Evolutionary conservation across 2,888 invertebrate species (phyloP).

Genomic region (Lobophora halterata): DNA sequence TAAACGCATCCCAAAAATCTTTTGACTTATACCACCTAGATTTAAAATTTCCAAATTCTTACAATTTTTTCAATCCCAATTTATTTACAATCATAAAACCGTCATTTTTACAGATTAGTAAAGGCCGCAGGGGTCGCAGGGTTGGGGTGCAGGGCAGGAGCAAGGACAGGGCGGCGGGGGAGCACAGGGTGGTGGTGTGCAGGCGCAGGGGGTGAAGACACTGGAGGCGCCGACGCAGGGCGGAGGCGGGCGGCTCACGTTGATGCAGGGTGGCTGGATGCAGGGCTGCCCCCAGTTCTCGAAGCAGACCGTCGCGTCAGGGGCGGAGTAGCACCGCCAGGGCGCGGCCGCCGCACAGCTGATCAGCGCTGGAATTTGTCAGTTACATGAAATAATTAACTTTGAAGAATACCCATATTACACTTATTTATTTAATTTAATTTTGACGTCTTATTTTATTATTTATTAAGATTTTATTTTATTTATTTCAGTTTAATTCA

Average conservation of each 20-base stretch:
- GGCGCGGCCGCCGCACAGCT: constrained; percentile 51
- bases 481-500: too few species aligned
- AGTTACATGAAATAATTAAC: too few species aligned
- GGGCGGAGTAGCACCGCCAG: constrained; percentile 49
- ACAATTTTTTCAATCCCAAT: constrained; percentile 3
- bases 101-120: constrained; percentile 2
- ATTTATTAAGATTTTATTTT: too few species aligned
- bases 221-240: constrained; percentile 49
- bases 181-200: constrained; percentile 20
- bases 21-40: too few species aligned
- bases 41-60: too few species aligned
- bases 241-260: constrained; percentile 33
- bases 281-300: constrained; percentile 40
- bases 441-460: too few species aligned
- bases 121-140: constrained; percentile 12
- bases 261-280: constrained; percentile 45
- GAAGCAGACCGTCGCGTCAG: constrained; percentile 52
- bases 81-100: neutral
- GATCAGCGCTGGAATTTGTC: constrained; percentile 54
- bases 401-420: too few species aligned
- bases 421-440: too few species aligned
- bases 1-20: too few species aligned
- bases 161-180: constrained; percentile 23
- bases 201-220: constrained; percentile 37
- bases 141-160: constrained; percentile 12